Evolutionary conservation across 2,113 vertebrate species (phyloP), one percentile per base, ranked within the genome.

Genomic region (Ceratotherium simum): DNA sequence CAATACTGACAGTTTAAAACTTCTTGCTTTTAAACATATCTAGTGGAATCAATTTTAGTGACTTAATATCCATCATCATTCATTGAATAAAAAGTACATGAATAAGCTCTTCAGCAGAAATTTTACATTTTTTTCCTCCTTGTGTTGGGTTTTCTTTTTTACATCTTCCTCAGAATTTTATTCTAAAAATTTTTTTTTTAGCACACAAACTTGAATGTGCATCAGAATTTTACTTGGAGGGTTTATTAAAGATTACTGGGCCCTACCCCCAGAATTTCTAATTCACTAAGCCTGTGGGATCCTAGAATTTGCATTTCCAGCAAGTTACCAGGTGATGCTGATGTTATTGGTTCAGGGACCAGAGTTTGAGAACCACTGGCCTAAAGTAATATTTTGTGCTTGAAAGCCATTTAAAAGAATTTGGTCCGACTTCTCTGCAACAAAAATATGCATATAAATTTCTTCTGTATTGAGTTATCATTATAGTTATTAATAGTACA

Each of bases 1-100:
- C 58, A 81, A 33, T 80, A 54, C 10, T 92, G 25, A 60, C 23
- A 69, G 69, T 65, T 96, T 82, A 94, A 92, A 84, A 88, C 42
- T 29, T 93, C 17, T n/a, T 42, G 33, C 31, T 80, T 65, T 58
- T 58, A 92, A 81, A 80, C 48, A 58, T 92, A 79, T 36, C 7
- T 36, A 75, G 27, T 86, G 62, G 39, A 81, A 81, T 86, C 33
- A 81, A 4, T 76, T 20, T 62, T 75, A 56, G 54, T 90, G 36
- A 81, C 81, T 94, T 91, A 91, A 64, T 85, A 27, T 64, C 13
- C 17, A n/a, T 82, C 29, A 90, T 21, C 4, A 80, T 62, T 54
- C 11, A 17, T 91, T 48, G 39, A 67, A 92, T 20, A 31, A 88
- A 92, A 94, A 54, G 76, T 48, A 46, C 0, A 4, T 70, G 62